phyloP scores from a whole-genome alignment of 1,140 invertebrate genomes.

The Lasioglossum albipes region DNA sequence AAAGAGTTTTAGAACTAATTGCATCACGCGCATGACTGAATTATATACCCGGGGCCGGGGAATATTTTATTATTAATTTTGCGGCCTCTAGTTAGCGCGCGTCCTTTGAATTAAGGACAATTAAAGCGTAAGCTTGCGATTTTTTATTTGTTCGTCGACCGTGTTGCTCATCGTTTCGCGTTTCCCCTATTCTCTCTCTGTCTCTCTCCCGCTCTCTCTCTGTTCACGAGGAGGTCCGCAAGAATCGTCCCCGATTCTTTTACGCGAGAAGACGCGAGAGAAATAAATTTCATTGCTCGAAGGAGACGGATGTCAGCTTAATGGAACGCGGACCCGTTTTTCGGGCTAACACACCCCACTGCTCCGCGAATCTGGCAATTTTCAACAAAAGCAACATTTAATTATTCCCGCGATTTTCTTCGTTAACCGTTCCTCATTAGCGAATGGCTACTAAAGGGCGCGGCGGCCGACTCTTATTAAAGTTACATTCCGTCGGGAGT shows the following conservation, averaged over 20 bases:
- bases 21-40: slow-evolving; percentile 24
- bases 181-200: neutral
- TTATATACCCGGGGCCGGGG: neutral
- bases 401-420: slow-evolving; percentile 53
- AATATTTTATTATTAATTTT: slow-evolving; percentile 36
- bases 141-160: slow-evolving; percentile 14
- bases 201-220: neutral
- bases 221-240: no score
- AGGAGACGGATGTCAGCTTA: slow-evolving; percentile 7
- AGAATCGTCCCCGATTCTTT: neutral
- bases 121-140: slow-evolving; percentile 20
- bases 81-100: slow-evolving; percentile 21
- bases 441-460: slow-evolving; percentile 50
- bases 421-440: slow-evolving; percentile 58
- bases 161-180: neutral
- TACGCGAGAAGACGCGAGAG: neutral
- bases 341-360: neutral
- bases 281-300: neutral
- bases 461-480: slow-evolving; percentile 43
- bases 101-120: slow-evolving; percentile 33
- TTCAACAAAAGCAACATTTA: slow-evolving; percentile 56
- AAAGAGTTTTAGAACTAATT: slow-evolving; percentile 37
- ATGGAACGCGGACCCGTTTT: neutral
- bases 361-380: slow-evolving; percentile 16
- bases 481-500: slow-evolving; percentile 48